phyloP scores from a whole-genome alignment of 2,888 invertebrate genomes.

The Pimpla rufipes region DNA sequence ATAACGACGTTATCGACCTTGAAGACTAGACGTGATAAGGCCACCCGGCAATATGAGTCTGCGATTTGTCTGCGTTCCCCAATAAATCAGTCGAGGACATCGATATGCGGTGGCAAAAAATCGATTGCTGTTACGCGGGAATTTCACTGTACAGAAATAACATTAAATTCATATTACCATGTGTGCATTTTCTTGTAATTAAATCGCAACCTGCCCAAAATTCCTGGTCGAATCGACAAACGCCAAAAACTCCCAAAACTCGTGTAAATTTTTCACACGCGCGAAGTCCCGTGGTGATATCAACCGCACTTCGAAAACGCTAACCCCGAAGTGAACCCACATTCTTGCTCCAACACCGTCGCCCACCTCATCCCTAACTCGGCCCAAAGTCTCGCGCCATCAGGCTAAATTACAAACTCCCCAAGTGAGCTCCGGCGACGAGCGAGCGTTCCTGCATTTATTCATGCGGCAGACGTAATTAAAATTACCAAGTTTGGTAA shows the following conservation, averaged over 20 bases:
- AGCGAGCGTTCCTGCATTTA: conserved; percentile 66
- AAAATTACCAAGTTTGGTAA: conserved; percentile 71
- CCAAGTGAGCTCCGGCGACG: conserved; percentile 26
- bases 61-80: background rate
- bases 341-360: conserved; percentile 54
- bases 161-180: background rate
- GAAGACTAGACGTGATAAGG: background rate
- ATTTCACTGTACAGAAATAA: background rate
- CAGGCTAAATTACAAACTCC: conserved; percentile 65
- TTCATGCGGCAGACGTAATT: conserved; percentile 71
- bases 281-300: background rate
- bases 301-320: background rate
- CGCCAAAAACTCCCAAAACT: background rate
- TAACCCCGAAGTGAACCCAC: background rate
- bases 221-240: no score
- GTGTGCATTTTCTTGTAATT: background rate
- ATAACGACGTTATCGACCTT: background rate
- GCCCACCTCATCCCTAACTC: conserved; percentile 33
- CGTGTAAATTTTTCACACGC: background rate
- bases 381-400: conserved; percentile 46
- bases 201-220: no score
- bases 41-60: background rate
- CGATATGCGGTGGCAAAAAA: background rate
- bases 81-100: background rate
- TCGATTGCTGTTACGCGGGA: background rate